Percentiles rank a stretch among this genome's conserved stretches.
These are phyloP conservation scores for Nymphalis polychloros DNA, from an alignment of 2,888 invertebrate genomes.

Conservation along the genomic window DNA sequence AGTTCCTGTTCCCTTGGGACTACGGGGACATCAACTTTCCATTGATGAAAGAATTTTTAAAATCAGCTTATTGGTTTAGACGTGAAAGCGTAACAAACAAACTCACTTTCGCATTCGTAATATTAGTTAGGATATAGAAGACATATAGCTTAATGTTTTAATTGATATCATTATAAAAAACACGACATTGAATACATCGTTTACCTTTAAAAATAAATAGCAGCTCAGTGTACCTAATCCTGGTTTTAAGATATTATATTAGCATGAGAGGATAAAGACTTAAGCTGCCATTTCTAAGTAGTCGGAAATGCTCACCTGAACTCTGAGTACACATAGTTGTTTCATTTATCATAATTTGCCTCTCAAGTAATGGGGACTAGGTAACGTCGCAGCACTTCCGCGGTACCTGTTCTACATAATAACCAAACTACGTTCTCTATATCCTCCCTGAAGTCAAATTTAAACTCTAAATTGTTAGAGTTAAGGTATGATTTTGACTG, in stretches of 20 bases:
- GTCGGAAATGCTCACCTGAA: constrained; percentile 43
- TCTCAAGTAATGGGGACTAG: constrained; percentile 69
- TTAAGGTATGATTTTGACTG: constrained; percentile 53
- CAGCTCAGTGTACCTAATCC: too few species aligned
- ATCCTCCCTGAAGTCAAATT: constrained; percentile 48
- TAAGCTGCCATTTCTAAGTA: constrained; percentile 23
- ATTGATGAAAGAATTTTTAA: too few species aligned
- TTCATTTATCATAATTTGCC: constrained; percentile 73
- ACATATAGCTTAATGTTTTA: too few species aligned
- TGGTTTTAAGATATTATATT: background rate
- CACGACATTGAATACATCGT: too few species aligned
- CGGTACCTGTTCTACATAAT: constrained; percentile 76
- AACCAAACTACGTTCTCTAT: constrained; percentile 64
- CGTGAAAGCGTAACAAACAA: too few species aligned
- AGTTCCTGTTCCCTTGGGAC: too few species aligned
- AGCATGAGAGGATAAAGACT: constrained; percentile 4
- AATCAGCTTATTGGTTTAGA: too few species aligned
- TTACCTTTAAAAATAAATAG: too few species aligned
- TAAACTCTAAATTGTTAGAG: constrained; percentile 49
- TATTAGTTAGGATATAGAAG: too few species aligned
- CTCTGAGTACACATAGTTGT: constrained; percentile 47
- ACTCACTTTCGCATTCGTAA: too few species aligned
- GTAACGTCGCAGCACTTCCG: constrained; percentile 70
- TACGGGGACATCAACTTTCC: too few species aligned
- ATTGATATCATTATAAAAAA: too few species aligned